Percentiles rank a stretch among this genome's conserved stretches.
These are phyloP conservation scores for Orthosia gothica DNA, from an alignment of 2,888 invertebrate species.

Conservation along the genomic window DNA sequence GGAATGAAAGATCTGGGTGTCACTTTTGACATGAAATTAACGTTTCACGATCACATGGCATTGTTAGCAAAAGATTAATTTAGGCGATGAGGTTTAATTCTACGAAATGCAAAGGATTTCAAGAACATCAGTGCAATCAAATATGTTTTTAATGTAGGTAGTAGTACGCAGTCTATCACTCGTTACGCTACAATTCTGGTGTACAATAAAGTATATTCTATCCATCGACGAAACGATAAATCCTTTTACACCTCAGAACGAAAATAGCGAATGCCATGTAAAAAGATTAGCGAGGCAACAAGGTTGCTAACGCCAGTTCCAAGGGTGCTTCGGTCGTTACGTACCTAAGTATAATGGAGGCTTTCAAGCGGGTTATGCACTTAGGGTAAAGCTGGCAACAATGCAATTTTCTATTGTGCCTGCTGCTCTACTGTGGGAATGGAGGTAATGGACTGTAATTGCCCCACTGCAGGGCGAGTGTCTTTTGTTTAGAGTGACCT, in stretches of 20 bases:
- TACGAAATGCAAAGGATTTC: too few species aligned
- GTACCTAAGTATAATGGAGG: background rate
- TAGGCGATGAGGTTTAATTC: too few species aligned
- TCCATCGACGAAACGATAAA: slow-evolving; percentile 23
- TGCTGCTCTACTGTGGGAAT: background rate
- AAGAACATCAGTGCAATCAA: too few species aligned
- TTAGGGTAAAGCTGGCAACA: slow-evolving; percentile 12
- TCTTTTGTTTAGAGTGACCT: background rate
- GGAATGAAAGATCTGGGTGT: too few species aligned
- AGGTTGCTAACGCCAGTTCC: slow-evolving; percentile 17
- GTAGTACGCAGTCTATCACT: too few species aligned
- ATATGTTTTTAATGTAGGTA: too few species aligned
- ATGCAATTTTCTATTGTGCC: slow-evolving; percentile 37
- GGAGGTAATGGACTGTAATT: slow-evolving; percentile 12
- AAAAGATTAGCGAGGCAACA: slow-evolving; percentile 13
- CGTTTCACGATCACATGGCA: too few species aligned
- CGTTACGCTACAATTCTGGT: background rate
- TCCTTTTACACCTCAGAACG: slow-evolving; percentile 17
- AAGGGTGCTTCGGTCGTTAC: slow-evolving; percentile 15
- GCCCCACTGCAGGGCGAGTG: background rate
- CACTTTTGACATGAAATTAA: too few species aligned
- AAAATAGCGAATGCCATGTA: slow-evolving; percentile 23
- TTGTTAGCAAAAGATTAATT: too few species aligned
- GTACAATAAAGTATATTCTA: background rate
- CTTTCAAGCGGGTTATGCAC: slow-evolving; percentile 20